phyloP scores from a whole-genome alignment of 2,888 invertebrate species.

The Rhagophthalmus giganteus region DNA sequence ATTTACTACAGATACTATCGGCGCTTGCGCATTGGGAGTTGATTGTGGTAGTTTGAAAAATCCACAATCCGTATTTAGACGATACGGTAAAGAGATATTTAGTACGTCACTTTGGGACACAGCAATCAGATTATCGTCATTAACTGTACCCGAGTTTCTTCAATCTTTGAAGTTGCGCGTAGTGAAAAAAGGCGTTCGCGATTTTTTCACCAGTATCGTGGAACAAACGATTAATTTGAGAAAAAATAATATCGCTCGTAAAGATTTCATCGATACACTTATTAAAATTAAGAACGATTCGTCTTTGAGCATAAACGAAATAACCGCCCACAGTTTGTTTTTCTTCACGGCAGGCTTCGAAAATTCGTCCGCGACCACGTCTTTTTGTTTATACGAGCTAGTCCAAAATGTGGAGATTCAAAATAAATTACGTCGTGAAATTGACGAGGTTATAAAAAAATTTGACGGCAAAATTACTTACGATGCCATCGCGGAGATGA shows the following conservation, averaged over 20 bases:
- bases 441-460: conserved; percentile 39
- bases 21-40: conserved; percentile 63
- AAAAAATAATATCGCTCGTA: conserved; percentile 53
- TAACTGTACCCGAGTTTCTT: conserved; percentile 32
- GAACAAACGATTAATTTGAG: conserved; percentile 53
- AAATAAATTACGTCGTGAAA: conserved; percentile 45
- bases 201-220: conserved; percentile 56
- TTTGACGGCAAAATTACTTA: conserved; percentile 45
- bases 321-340: conserved; percentile 49
- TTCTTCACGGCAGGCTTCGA: conserved; percentile 55
- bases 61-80: conserved; percentile 57
- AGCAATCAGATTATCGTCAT: conserved; percentile 14
- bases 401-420: conserved; percentile 50
- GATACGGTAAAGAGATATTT: conserved; percentile 33
- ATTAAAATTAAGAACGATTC: conserved; percentile 39
- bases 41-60: conserved; percentile 61
- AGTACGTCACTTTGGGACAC: conserved; percentile 11
- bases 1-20: conserved; percentile 63
- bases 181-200: conserved; percentile 34
- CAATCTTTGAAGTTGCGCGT: conserved; percentile 34
- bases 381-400: too few species aligned
- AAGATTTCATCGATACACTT: conserved; percentile 60
- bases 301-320: conserved; percentile 25
- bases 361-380: conserved; percentile 52
- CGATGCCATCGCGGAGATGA: conserved; percentile 48